Evolutionary conservation across 35 echinoderm and acorn worm genomes (phyloP).

Genomic region (Acanthaster planci): DNA sequence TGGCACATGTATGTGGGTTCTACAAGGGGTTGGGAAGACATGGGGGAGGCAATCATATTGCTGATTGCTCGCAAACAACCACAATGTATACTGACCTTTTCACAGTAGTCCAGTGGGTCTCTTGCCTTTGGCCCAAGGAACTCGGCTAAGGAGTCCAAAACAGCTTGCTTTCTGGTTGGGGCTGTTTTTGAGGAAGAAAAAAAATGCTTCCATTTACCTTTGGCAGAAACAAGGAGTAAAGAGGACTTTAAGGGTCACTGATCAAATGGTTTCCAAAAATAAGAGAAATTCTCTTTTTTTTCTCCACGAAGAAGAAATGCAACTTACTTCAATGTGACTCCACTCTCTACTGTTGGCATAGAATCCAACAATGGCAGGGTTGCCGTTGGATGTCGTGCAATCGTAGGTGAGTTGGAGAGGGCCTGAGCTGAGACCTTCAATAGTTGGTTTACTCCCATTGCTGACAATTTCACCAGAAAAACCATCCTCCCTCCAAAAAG

Average conservation of each 20-base stretch:
- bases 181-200: background rate
- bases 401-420: constrained; percentile 85
- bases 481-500: constrained; percentile 91
- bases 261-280: too few species aligned
- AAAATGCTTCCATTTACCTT: too few species aligned
- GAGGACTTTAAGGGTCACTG: too few species aligned
- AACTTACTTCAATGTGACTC: constrained; percentile 69
- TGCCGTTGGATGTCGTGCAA: constrained; percentile 59
- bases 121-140: constrained; percentile 80
- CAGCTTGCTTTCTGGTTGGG: constrained; percentile 60
- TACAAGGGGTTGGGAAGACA: too few species aligned
- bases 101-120: constrained; percentile 74
- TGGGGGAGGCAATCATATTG: too few species aligned
- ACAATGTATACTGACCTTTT: constrained; percentile 85
- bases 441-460: constrained; percentile 51
- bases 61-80: too few species aligned
- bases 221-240: too few species aligned
- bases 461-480: constrained; percentile 93
- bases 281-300: too few species aligned
- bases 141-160: constrained; percentile 62
- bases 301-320: too few species aligned
- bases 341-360: constrained; percentile 77
- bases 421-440: constrained; percentile 65
- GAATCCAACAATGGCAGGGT: constrained; percentile 91
- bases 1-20: too few species aligned